A percentile compares a stretch with the other conserved stretches of the same genome.
phyloP scores from a whole-genome alignment of 2,797 vertebrate genomes.

The Phyllotis vaccarum region DNA sequence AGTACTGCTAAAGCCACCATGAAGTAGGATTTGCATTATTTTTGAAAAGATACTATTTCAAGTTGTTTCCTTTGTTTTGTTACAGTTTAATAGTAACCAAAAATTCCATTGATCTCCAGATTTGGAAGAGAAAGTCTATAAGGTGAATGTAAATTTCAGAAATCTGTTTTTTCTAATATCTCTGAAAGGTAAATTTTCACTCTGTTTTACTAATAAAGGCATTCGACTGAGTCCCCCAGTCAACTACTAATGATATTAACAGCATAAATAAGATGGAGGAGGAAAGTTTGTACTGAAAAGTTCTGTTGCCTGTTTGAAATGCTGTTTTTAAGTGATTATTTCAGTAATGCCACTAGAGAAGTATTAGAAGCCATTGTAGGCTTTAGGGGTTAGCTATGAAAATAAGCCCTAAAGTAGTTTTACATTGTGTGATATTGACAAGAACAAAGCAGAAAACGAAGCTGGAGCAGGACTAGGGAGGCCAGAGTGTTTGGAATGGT shows the following conservation, averaged over 20 bases:
- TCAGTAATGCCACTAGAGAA: background rate
- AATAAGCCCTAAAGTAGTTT: background rate
- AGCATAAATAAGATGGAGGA: background rate
- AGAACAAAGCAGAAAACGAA: constrained; percentile 13
- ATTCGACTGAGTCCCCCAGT: background rate
- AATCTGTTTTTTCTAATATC: background rate
- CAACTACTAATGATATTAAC: background rate
- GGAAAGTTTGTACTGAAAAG: background rate
- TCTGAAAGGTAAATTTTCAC: background rate
- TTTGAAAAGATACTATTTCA: constrained; percentile 4
- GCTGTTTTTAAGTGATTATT: background rate
- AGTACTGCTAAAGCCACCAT: background rate
- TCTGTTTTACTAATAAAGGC: background rate
- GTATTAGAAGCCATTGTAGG: background rate
- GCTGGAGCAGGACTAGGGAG: background rate
- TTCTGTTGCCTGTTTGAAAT: background rate
- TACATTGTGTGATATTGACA: background rate
- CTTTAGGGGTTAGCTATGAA: constrained; percentile 1
- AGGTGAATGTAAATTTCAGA: background rate
- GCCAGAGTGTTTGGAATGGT: background rate
- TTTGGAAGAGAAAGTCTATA: background rate
- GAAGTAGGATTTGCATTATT: background rate
- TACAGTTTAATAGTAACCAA: background rate
- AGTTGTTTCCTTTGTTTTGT: background rate
- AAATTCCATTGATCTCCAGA: background rate